Evolutionary conservation across 2,113 vertebrate genomes (phyloP), one percentile per base, ranked within the genome.

Genomic region (Excalfactoria chinensis): DNA sequence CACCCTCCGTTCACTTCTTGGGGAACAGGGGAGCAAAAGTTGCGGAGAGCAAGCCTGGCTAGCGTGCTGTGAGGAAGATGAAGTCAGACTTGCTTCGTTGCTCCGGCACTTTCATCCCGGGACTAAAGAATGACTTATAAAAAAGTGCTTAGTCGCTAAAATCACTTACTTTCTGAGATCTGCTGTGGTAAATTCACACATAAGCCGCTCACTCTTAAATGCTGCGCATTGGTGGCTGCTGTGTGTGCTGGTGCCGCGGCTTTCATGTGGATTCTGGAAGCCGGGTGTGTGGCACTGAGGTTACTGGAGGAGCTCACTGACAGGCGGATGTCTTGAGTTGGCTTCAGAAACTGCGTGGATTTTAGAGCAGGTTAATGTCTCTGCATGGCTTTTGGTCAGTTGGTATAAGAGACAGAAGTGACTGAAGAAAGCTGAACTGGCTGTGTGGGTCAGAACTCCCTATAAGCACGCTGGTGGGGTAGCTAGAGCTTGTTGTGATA

Each of bases 231-330:
- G 53, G 15, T 37, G 28, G 17, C 18, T 70, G 32, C 28, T 0
- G 0, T 14, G 14, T 25, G 3, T 25, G 40, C 15, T 9, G 1
- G 16, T 16, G 13, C 21, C 67, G n/a, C n/a, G n/a, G 1, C 13
- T 43, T 35, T 32, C 7, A 10, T 21, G 22, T 1, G 17, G 37
- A 7, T 58, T 60, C 17, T 14, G 40, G n/a, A 88, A 28, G 7
- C 4, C 10, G 14, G 15, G 15, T 43, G 30, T 7, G 37, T 44
- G 49, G 22, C 49, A n/a, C 8, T 34, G 4, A 28, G 34, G 16
- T 49, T 48, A 20, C 32, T 23, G 43, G 17, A 15, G 37, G 62
- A 64, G 32, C 22, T 82, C 35, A 11, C 1, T 37, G 14, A 16
- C 21, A 7, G 51, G 23, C 14, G 56, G 26, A 30, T 56, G 20